Conservation (phyloP, 2,888 invertebrate genomes). For the Tetranychus piercei region DNA sequence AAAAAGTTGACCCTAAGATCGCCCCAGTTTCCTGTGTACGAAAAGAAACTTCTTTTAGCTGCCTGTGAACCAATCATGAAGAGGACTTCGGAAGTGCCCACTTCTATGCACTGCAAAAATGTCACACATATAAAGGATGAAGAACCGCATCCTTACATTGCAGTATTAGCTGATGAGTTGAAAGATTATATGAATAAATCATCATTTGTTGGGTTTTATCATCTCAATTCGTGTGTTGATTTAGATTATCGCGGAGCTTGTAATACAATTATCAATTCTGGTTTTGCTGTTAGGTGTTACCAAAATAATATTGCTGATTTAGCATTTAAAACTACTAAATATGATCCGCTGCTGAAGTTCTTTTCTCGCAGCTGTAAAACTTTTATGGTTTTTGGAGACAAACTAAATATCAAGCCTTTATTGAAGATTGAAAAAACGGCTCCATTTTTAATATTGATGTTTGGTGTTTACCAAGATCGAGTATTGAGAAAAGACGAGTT, state of each 20-base stretch:
- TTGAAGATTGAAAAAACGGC: background rate
- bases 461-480: background rate
- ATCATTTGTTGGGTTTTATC: background rate
- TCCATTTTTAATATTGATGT: background rate
- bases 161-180: background rate
- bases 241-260: background rate
- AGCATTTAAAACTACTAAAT: background rate
- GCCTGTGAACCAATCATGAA: background rate
- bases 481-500: background rate
- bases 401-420: background rate
- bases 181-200: background rate
- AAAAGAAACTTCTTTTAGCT: background rate
- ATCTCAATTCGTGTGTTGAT: background rate
- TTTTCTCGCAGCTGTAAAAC: background rate
- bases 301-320: background rate
- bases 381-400: background rate
- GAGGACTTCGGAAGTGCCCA: background rate
- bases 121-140: background rate
- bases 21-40: background rate
- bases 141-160: background rate
- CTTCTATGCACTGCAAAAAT: background rate
- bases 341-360: background rate
- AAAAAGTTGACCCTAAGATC: background rate
- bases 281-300: background rate
- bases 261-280: background rate